These are phyloP conservation scores for Copidosoma aretas DNA, from an alignment of 2,888 invertebrate genomes.

Conservation along the genomic window DNA sequence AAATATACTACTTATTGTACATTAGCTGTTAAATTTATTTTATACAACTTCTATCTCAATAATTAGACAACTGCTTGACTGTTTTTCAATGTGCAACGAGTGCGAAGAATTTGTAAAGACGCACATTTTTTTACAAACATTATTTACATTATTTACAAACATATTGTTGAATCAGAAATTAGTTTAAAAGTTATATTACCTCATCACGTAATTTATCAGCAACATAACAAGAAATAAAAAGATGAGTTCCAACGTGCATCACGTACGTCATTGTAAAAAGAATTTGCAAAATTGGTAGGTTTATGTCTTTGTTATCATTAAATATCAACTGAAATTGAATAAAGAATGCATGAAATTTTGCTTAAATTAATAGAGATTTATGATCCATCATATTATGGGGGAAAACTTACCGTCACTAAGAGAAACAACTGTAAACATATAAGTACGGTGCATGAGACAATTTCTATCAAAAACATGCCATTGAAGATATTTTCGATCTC, in stretches of 20 bases:
- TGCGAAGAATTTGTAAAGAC: too few species aligned
- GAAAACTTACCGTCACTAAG: neutral
- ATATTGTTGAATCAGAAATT: too few species aligned
- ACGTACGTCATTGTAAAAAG: constrained; percentile 15
- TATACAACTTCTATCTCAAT: too few species aligned
- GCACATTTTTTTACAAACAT: too few species aligned
- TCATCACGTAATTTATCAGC: constrained; percentile 16
- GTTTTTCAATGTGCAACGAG: too few species aligned
- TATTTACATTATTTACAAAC: too few species aligned
- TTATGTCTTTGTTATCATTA: neutral
- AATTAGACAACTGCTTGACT: too few species aligned
- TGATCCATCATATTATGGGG: neutral
- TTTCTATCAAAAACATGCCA: neutral
- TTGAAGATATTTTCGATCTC: neutral
- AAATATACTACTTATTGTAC: too few species aligned
- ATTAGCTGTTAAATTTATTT: too few species aligned
- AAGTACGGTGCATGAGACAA: neutral
- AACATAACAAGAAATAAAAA: constrained; percentile 20
- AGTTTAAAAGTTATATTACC: constrained; percentile 5
- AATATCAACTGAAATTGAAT: constrained; percentile 15
- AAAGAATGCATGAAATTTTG: too few species aligned
- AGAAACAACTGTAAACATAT: neutral
- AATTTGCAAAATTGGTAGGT: constrained; percentile 10
- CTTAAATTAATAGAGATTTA: too few species aligned
- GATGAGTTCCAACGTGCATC: constrained; percentile 19